These are phyloP conservation scores for Opisthocomus hoazin DNA, from an alignment of 2,113 vertebrate species.

Conservation along the genomic window DNA sequence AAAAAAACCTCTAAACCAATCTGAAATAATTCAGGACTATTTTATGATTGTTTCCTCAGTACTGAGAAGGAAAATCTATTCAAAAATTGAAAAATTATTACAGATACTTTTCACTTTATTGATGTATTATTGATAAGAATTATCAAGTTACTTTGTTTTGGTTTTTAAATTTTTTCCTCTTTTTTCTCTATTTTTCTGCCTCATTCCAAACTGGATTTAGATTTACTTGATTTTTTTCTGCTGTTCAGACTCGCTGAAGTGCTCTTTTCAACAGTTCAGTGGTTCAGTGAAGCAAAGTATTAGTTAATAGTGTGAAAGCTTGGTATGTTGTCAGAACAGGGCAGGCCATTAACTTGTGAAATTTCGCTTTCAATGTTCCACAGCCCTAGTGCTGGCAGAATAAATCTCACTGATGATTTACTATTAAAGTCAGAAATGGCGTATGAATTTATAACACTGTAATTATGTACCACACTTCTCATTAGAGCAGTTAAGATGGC, in stretches of 20 bases:
- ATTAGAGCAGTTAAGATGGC: not conserved
- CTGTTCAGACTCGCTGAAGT: slow-evolving; percentile 66
- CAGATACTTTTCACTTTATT: not conserved
- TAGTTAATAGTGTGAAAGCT: slow-evolving; percentile 73
- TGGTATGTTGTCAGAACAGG: slow-evolving; percentile 71
- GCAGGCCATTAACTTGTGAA: slow-evolving; percentile 70
- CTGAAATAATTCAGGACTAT: not conserved
- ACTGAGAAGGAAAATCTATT: not conserved
- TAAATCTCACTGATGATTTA: slow-evolving; percentile 49
- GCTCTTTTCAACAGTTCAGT: slow-evolving; percentile 71
- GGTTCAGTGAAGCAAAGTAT: slow-evolving; percentile 68
- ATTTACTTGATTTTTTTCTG: slow-evolving; percentile 63
- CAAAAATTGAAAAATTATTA: not conserved
- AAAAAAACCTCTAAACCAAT: not conserved
- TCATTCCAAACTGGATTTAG: slow-evolving; percentile 37
- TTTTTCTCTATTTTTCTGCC: slow-evolving; percentile 24
- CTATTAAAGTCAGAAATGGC: slow-evolving; percentile 51
- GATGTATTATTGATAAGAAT: not conserved
- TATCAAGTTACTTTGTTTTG: not conserved
- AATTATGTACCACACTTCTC: slow-evolving; percentile 52
- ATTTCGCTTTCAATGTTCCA: slow-evolving; percentile 48
- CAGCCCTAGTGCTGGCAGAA: slow-evolving; percentile 33
- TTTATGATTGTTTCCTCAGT: not conserved
- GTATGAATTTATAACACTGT: slow-evolving; percentile 46
- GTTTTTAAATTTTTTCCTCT: not conserved